Base-by-base conservation (phyloP, 2,797 vertebrate genomes). In the Ceyx erithaca region DNA sequence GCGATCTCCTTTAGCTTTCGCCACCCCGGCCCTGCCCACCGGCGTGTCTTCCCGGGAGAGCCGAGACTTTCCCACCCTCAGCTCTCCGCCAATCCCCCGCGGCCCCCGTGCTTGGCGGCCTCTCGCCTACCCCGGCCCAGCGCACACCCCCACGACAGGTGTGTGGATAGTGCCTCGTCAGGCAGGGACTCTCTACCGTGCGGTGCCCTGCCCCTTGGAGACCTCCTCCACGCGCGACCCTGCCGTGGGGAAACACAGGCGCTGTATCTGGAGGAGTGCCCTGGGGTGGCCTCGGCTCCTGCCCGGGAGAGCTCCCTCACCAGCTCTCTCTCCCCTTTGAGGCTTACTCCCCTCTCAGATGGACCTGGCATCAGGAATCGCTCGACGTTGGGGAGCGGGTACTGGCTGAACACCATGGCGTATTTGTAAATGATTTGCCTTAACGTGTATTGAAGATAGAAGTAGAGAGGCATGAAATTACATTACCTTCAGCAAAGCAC, bases 381-480 rank as follows among this genome's bases (percentile, higher is more conserved):
- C 51, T 10, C 14, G 0, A 2, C 3, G 4, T 1, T 12, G 26
- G 61, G 37, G 18, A 82, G 45, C 12, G 3, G 14, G 28, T 46
- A 31, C 45, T 16, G 35, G 22, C 26, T n/a, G 26, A 45, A 23
- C 33, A 0, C 5, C 9, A 0, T 1, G 0, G 0, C 1, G 0
- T 9, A 8, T 48, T 67, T 67, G 20, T 30, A 52, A 79, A 76
- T 43, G 0, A 45, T 51, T 52, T 17, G 51, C 7, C 31, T 49
- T 66, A 3, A 40, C 3, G 11, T 3, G 13, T 40, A 1, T n/a
- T 45, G 43, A 69, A 79, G n/a, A 8, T 0, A 12, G 43, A 33
- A 48, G 45, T 10, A 72, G 30, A 61, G 51, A 6, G 11, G 45
- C 14, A 3, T 30, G 22, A 54, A 30, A 57, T 28, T 15, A 13